Conservation (phyloP, 2,888 invertebrate species). For the Ryuthela nishihirai region DNA sequence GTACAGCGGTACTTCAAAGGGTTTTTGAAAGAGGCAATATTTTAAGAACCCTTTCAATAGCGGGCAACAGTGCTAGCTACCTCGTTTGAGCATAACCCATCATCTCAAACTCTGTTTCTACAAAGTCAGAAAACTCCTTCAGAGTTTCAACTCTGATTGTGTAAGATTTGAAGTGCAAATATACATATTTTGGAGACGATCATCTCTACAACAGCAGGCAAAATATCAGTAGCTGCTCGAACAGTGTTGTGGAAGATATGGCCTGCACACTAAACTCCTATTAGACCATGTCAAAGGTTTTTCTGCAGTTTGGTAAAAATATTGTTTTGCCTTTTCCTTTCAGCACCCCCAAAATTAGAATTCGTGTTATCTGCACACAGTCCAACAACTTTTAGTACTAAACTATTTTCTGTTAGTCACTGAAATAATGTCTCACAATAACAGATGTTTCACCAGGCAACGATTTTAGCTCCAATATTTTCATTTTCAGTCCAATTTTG, state of each 20-base stretch:
- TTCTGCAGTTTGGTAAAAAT: neutral
- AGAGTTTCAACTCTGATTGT: too few relatives aligned
- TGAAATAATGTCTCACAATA: neutral
- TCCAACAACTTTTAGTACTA: too few relatives aligned
- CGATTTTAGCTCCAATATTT: too few relatives aligned
- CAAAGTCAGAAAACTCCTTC: too few relatives aligned
- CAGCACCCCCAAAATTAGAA: neutral
- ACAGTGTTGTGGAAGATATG: too few relatives aligned
- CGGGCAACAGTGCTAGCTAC: neutral
- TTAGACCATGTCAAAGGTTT: neutral
- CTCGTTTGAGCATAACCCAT: neutral
- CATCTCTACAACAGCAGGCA: too few relatives aligned
- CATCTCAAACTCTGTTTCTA: neutral
- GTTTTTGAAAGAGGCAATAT: neutral
- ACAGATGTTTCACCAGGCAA: too few relatives aligned
- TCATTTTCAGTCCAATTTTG: too few relatives aligned
- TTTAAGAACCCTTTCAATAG: neutral
- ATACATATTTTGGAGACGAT: too few relatives aligned
- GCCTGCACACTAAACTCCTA: neutral
- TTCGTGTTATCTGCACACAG: neutral
- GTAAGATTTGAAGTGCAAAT: too few relatives aligned
- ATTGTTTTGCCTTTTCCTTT: neutral
- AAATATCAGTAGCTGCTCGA: too few relatives aligned
- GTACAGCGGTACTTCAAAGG: too few relatives aligned
- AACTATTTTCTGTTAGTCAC: neutral